phyloP scores from a whole-genome alignment of 2,113 vertebrate genomes.

The Phyllostomus discolor region DNA sequence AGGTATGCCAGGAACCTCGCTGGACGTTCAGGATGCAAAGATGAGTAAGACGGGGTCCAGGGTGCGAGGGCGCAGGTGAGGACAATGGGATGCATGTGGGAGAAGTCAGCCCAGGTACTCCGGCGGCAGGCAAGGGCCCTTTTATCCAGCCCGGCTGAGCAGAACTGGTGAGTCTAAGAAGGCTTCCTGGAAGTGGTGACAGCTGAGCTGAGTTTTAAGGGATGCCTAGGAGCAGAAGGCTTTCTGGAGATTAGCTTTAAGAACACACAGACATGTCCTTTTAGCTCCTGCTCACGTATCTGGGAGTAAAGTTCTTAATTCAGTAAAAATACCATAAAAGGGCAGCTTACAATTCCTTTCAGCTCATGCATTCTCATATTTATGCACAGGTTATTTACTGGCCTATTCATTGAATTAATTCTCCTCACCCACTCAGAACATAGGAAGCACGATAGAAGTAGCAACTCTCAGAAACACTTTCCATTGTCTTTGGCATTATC shows the following conservation, averaged over 20 bases:
- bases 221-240: background rate
- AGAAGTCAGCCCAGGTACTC: background rate
- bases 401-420: background rate
- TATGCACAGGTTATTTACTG: background rate
- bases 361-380: background rate
- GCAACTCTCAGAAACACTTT: background rate
- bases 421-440: background rate
- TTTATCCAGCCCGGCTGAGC: background rate
- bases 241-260: background rate
- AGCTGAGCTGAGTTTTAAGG: background rate
- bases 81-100: fast-evolving
- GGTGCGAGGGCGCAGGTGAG: background rate
- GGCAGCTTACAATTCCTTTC: background rate
- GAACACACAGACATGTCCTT: background rate
- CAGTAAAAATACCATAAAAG: background rate
- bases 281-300: background rate
- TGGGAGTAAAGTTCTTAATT: background rate
- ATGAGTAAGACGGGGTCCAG: background rate
- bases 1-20: background rate
- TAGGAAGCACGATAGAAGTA: background rate
- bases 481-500: background rate
- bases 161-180: background rate
- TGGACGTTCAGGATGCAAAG: background rate
- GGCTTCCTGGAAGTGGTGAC: background rate
- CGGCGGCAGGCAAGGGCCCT: background rate